phyloP scores from a whole-genome alignment of 1,140 invertebrate species.

The Meteorus sp. region DNA sequence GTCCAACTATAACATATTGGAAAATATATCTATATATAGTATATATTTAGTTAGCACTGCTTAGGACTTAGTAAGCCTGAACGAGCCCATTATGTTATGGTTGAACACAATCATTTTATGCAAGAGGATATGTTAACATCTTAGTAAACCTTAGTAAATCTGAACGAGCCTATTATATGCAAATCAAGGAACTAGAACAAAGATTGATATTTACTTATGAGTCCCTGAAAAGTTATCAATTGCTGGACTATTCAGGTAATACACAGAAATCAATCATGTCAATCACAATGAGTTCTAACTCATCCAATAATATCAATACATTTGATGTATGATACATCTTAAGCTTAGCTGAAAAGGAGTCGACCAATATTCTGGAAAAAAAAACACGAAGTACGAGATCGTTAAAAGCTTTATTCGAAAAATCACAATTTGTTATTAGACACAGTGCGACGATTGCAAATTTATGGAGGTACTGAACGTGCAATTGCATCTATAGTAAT shows the following conservation, averaged over 20 bases:
- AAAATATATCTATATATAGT: too few relatives aligned
- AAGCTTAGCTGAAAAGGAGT: constrained; percentile 38
- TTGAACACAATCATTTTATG: too few relatives aligned
- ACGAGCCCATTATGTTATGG: too few relatives aligned
- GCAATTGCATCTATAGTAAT: constrained; percentile 74
- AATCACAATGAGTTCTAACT: background rate
- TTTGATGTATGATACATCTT: constrained; percentile 53
- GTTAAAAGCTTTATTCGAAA: constrained; percentile 50
- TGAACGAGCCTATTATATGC: too few relatives aligned
- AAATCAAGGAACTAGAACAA: too few relatives aligned
- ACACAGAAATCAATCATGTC: constrained; percentile 1
- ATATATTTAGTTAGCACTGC: too few relatives aligned
- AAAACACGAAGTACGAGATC: constrained; percentile 34
- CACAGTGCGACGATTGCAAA: constrained; percentile 50
- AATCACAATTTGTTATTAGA: constrained; percentile 56
- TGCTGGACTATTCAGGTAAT: constrained; percentile 69
- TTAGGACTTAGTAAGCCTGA: too few relatives aligned
- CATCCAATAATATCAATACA: background rate
- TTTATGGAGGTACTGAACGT: constrained; percentile 48
- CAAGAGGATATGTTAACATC: too few relatives aligned
- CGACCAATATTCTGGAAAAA: constrained; percentile 29
- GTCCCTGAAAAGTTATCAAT: too few relatives aligned
- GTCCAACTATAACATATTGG: too few relatives aligned
- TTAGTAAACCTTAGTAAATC: too few relatives aligned
- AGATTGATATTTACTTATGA: too few relatives aligned